phyloP scores from a whole-genome alignment of 2,113 vertebrate genomes.

The Epinephelus cyanopodus region DNA sequence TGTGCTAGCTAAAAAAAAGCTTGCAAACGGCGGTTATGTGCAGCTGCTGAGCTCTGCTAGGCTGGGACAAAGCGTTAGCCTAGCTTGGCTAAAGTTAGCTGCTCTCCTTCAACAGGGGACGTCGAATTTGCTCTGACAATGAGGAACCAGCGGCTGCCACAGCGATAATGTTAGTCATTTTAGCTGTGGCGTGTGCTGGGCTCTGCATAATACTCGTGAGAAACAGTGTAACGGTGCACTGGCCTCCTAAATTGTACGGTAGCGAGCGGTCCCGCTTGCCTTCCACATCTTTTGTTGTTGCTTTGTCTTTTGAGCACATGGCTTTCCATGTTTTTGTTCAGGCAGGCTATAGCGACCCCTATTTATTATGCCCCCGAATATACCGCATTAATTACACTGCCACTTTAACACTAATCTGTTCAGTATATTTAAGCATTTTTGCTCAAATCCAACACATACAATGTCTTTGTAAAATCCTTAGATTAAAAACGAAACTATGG shows the following conservation, averaged over 20 bases:
- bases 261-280: constrained; percentile 40
- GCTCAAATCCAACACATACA: neutral
- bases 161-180: too few species aligned
- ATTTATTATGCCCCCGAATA: constrained; percentile 23
- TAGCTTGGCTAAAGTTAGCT: constrained; percentile 72
- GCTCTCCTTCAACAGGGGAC: constrained; percentile 61
- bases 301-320: constrained; percentile 95
- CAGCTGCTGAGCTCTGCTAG: constrained; percentile 8
- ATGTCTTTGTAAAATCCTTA: neutral
- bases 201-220: neutral
- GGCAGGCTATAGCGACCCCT: constrained; percentile 81
- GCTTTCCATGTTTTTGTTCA: constrained; percentile 87
- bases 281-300: constrained; percentile 90
- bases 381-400: constrained; percentile 7
- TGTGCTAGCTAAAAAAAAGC: neutral
- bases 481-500: neutral
- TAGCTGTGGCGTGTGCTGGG: neutral
- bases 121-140: constrained; percentile 10
- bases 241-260: neutral
- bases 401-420: neutral
- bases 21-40: neutral
- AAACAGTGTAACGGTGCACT: neutral
- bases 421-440: neutral
- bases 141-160: neutral
- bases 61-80: constrained; percentile 75